Conservation (phyloP, 2,888 invertebrate genomes). For the Rhabditophanes sp. region DNA sequence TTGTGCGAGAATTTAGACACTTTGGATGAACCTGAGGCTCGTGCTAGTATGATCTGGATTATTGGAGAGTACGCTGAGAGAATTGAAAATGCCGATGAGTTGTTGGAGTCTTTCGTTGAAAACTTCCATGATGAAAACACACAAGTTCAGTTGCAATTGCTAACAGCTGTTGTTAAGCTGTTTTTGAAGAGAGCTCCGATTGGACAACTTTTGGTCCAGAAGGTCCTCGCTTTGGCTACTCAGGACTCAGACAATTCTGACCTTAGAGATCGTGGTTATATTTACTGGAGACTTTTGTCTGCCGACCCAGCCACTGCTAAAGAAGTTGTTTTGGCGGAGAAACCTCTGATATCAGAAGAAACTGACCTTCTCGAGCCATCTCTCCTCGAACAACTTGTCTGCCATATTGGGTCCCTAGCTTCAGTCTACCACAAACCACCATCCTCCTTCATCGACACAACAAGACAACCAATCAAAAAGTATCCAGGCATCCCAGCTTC, state of each 20-base stretch:
- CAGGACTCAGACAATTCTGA: conserved; percentile 90
- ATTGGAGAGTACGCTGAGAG: conserved; percentile 79
- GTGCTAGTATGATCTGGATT: conserved; percentile 34
- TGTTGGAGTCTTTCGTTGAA: conserved; percentile 90
- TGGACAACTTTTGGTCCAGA: conserved; percentile 93
- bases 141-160: conserved; percentile 75
- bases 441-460: conserved; percentile 82
- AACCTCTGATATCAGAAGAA: conserved; percentile 95
- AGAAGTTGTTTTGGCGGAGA: conserved; percentile 88
- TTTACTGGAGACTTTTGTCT: conserved; percentile 92
- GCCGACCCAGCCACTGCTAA: conserved; percentile 98
- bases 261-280: conserved; percentile 88
- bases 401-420: conserved; percentile 90
- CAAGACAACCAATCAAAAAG: conserved; percentile 46
- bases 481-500: conserved; percentile 2
- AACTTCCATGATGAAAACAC: conserved; percentile 91
- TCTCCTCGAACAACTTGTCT: conserved; percentile 85
- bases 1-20: conserved; percentile 96
- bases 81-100: conserved; percentile 95
- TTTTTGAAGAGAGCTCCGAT: conserved; percentile 94
- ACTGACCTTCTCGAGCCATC: conserved; percentile 94
- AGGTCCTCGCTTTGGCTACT: conserved; percentile 53
- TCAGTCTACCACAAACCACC: conserved; percentile 98
- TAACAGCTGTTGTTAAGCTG: conserved; percentile 93
- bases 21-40: conserved; percentile 88